These are phyloP conservation scores for Eulemur rubriventer DNA, from an alignment of 2,797 vertebrate species.

Conservation along the genomic window DNA sequence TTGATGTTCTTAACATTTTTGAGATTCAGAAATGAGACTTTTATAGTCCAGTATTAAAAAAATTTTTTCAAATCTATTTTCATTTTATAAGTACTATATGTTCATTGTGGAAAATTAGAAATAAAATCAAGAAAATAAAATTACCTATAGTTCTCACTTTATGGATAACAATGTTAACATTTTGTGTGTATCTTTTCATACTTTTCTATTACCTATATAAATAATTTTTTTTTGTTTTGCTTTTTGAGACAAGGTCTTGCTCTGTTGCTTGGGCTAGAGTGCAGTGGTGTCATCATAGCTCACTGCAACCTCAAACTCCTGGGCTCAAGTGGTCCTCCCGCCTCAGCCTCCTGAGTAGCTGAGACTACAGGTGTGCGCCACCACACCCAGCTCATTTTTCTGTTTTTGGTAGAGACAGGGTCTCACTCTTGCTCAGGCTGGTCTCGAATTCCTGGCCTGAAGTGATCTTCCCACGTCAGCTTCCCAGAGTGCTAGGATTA, in stretches of 20 bases:
- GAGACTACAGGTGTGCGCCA: background rate
- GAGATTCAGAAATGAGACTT: conserved; percentile 20
- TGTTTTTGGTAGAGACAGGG: background rate
- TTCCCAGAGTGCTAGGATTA: background rate
- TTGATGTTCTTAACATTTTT: background rate
- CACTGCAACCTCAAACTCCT: background rate
- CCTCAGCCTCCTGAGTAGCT: background rate
- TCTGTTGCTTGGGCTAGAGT: background rate
- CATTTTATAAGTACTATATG: background rate
- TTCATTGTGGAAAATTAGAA: conserved; percentile 16
- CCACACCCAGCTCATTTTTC: background rate
- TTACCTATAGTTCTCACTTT: background rate
- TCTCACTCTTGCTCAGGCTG: background rate
- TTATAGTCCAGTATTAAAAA: background rate
- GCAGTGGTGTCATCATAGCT: background rate
- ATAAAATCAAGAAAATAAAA: conserved; percentile 40
- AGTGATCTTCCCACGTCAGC: background rate
- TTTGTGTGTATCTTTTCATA: background rate
- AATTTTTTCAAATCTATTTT: background rate
- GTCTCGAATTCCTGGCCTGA: background rate
- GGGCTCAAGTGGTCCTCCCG: background rate
- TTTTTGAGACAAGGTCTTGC: background rate
- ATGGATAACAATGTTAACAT: conserved; percentile 19
- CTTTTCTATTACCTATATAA: conserved; percentile 19
- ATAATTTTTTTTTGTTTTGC: background rate